These are phyloP conservation scores for Choloepus hoffmanni DNA, from an alignment of 2,113 vertebrate species.

Conservation along the genomic window DNA sequence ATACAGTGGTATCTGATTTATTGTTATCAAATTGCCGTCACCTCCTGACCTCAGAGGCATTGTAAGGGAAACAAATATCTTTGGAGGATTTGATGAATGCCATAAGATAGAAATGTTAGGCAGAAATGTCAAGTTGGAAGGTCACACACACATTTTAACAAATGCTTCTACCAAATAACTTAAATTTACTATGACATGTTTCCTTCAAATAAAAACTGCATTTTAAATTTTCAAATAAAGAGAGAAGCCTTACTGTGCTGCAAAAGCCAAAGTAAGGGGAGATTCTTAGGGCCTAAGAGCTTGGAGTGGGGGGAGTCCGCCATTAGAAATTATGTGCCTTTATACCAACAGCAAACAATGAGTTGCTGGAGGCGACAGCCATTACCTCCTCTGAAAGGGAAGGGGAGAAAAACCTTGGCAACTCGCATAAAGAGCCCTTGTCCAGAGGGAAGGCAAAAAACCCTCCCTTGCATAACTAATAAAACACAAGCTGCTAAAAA, in stretches of 20 bases:
- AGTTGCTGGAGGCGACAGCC: conserved; percentile 67
- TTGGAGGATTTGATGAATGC: neutral
- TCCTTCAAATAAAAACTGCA: conserved; percentile 42
- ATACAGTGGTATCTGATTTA: neutral
- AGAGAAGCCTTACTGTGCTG: conserved; percentile 1
- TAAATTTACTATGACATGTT: neutral
- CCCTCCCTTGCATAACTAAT: conserved; percentile 69
- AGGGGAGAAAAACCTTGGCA: conserved; percentile 61
- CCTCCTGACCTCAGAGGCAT: neutral
- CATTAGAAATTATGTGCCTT: conserved; percentile 70
- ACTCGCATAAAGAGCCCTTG: conserved; percentile 51
- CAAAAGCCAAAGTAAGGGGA: conserved; percentile 65
- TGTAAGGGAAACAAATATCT: conserved; percentile 20
- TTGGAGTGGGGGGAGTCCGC: conserved; percentile 16
- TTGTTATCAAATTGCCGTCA: neutral
- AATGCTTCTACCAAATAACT: conserved; percentile 22
- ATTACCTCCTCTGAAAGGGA: conserved; percentile 60
- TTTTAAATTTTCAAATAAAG: conserved; percentile 68
- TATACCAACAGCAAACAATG: conserved; percentile 72
- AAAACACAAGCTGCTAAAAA: conserved; percentile 69
- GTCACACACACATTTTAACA: neutral
- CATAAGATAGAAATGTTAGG: neutral
- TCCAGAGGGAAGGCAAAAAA: conserved; percentile 74
- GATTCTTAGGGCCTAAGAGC: conserved; percentile 35
- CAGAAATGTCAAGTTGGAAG: conserved; percentile 15